Conservation (phyloP, 2,113 vertebrate genomes). For the Elaphurus davidianus region DNA sequence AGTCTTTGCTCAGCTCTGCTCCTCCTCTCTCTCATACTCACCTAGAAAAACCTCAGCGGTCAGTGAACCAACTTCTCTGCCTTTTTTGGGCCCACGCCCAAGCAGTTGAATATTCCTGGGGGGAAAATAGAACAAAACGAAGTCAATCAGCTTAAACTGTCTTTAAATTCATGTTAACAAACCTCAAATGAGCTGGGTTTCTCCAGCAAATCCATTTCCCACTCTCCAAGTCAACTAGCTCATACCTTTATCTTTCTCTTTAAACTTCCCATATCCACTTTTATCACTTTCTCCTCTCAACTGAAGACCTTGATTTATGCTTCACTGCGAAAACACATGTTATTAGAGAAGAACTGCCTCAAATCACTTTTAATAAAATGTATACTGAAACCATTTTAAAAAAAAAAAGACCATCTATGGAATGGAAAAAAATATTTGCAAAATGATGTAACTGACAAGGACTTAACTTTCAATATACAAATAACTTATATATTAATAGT, state of each 20-base stretch:
- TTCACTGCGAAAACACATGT: not conserved
- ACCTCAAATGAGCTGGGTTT: not conserved
- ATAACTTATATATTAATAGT: not conserved
- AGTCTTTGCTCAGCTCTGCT: not conserved
- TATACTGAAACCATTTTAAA: not conserved
- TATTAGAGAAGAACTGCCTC: not conserved
- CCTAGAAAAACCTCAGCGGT: not conserved
- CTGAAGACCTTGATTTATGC: not conserved
- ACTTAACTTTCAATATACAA: not conserved
- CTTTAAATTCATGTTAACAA: not conserved
- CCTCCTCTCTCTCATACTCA: not conserved
- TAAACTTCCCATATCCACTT: not conserved
- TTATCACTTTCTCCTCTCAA: not conserved
- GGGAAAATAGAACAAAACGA: not conserved
- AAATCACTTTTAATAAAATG: not conserved
- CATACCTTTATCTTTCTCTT: not conserved
- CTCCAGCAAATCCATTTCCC: not conserved
- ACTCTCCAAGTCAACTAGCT: not conserved
- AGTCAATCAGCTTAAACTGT: not conserved
- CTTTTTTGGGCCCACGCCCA: not conserved
- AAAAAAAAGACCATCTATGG: not conserved
- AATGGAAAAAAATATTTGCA: not conserved
- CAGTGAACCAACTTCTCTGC: not conserved
- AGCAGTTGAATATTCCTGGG: not conserved
- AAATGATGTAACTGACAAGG: not conserved